Conservation (phyloP, 2,888 invertebrate species). For the Aplocera efformata region DNA sequence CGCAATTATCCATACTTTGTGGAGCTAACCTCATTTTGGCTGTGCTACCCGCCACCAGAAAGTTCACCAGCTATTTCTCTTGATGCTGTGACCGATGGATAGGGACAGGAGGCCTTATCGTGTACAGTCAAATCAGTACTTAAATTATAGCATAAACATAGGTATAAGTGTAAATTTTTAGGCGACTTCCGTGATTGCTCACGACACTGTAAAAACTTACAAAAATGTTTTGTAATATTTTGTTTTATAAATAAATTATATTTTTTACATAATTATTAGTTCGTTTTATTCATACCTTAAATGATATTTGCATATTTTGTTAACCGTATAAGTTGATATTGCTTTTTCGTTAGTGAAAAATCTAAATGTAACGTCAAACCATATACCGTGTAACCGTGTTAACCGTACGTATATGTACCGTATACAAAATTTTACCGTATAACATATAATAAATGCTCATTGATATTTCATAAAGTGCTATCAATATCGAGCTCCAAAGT, state of each 20-base stretch:
- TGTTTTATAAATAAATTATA: constrained; percentile 78
- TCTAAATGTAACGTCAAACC: too few relatives aligned
- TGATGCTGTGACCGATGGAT: constrained; percentile 1
- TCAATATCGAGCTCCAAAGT: too few relatives aligned
- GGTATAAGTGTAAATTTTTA: constrained; percentile 56
- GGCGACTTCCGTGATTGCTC: constrained; percentile 54
- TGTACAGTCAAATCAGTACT: constrained; percentile 75
- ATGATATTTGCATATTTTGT: too few relatives aligned
- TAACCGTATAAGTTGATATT: too few relatives aligned
- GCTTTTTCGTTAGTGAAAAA: too few relatives aligned
- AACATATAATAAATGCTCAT: too few relatives aligned
- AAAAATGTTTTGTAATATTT: constrained; percentile 69
- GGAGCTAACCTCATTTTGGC: too few relatives aligned
- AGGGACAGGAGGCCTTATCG: constrained; percentile 46
- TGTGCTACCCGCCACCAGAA: neutral
- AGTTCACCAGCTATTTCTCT: constrained; percentile 1
- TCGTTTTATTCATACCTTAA: constrained; percentile 18
- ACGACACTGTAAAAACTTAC: constrained; percentile 58
- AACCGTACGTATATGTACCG: too few relatives aligned
- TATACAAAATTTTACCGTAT: too few relatives aligned
- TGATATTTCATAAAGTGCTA: too few relatives aligned
- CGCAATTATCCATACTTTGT: too few relatives aligned
- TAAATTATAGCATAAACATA: constrained; percentile 58
- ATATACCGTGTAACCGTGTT: too few relatives aligned
- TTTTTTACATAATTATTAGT: constrained; percentile 53